Percentiles rank a stretch among this genome's conserved stretches.
Conservation (phyloP, 1,140 invertebrate species). For the Neodiprion lecontei region DNA sequence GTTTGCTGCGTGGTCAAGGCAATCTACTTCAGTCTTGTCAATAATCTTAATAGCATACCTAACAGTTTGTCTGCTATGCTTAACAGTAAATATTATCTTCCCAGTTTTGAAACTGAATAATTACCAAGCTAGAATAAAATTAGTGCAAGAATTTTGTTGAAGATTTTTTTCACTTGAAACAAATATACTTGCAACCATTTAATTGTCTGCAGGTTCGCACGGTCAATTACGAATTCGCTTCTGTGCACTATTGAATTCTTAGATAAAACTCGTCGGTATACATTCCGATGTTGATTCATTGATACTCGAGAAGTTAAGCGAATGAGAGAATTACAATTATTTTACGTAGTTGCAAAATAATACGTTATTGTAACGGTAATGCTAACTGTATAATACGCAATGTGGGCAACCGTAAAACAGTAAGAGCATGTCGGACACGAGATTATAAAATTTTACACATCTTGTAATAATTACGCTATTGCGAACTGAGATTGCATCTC, state of each 20-base stretch:
- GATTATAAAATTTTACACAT: not conserved
- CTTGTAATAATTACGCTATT: not conserved
- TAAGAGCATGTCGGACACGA: not conserved
- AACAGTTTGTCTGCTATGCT: not conserved
- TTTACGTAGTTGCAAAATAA: not conserved
- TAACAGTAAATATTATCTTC: not conserved
- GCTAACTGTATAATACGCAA: not conserved
- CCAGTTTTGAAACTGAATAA: not conserved
- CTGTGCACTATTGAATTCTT: too few relatives aligned
- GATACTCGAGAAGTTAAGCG: not conserved
- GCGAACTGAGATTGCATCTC: not conserved
- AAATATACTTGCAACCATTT: not conserved
- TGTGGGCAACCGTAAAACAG: not conserved
- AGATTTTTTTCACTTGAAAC: not conserved
- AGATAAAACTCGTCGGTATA: too few relatives aligned
- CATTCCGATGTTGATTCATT: too few relatives aligned
- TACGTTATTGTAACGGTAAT: not conserved
- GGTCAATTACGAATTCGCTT: too few relatives aligned
- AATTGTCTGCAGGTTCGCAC: too few relatives aligned
- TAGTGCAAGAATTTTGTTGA: too few relatives aligned
- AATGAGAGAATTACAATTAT: not conserved
- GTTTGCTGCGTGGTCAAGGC: slow-evolving; percentile 34
- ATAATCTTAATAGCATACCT: not conserved
- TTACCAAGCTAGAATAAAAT: too few relatives aligned
- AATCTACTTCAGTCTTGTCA: slow-evolving; percentile 23